These are phyloP conservation scores for Chlorops oryzae DNA, from an alignment of 1,140 invertebrate genomes.

Conservation along the genomic window DNA sequence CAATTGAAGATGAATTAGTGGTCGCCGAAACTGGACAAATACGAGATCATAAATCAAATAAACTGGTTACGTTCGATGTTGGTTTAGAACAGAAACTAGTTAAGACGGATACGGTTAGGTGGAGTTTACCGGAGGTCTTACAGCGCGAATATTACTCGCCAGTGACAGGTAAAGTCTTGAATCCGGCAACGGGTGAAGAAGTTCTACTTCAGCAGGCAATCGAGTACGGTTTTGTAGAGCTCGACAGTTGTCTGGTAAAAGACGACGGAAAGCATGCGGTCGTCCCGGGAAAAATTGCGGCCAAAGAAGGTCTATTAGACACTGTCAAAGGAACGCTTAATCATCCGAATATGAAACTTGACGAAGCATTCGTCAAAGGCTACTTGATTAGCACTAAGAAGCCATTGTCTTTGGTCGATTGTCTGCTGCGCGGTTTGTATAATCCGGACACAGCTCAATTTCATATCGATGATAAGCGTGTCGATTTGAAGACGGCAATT, in stretches of 20 bases:
- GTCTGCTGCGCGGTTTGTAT: slow-evolving; percentile 74
- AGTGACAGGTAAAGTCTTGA: slow-evolving; percentile 67
- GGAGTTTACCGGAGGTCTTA: slow-evolving; percentile 68
- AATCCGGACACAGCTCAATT: slow-evolving; percentile 69
- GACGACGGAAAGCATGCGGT: slow-evolving; percentile 65
- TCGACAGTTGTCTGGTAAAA: slow-evolving; percentile 62
- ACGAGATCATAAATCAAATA: slow-evolving; percentile 61
- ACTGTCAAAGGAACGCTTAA: slow-evolving; percentile 61
- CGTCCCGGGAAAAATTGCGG: slow-evolving; percentile 62
- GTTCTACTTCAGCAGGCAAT: slow-evolving; percentile 68
- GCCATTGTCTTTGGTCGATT: slow-evolving; percentile 78
- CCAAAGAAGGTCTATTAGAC: slow-evolving; percentile 64
- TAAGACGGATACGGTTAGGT: slow-evolving; percentile 62
- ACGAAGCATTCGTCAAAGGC: slow-evolving; percentile 70
- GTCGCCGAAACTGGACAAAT: slow-evolving; percentile 62
- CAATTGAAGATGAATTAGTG: slow-evolving; percentile 62
- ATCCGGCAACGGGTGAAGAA: slow-evolving; percentile 71
- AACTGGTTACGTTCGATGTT: slow-evolving; percentile 60
- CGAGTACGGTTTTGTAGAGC: slow-evolving; percentile 64
- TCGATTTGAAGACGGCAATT: slow-evolving; percentile 77
- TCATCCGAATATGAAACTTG: slow-evolving; percentile 64
- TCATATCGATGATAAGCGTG: slow-evolving; percentile 62
- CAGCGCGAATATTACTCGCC: slow-evolving; percentile 72
- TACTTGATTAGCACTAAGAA: slow-evolving; percentile 68
- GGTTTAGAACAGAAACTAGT: slow-evolving; percentile 65